Base-by-base conservation (phyloP, 2,888 invertebrate species). In the Matsumyia berberina region DNA sequence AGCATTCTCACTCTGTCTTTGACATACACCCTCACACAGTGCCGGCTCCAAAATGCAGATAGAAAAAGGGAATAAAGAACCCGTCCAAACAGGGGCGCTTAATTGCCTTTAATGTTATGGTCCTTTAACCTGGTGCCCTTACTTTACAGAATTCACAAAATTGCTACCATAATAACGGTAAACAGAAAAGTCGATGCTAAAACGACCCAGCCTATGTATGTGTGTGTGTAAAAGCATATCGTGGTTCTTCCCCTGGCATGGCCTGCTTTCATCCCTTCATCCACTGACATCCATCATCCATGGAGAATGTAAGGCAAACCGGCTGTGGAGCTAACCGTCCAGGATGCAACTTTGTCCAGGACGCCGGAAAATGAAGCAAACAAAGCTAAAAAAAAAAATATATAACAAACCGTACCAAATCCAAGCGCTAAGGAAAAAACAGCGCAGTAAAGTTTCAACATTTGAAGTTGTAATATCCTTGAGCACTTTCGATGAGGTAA, bases 341-440 rank as follows among this genome's bases (percentile, higher is more conserved):
- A 64, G 67, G 58, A 67, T 76, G 76, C 76, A 76, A 76, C 67
- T 76, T 76, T 76, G 66, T 67, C 67, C 76, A 58, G 49, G 67
- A 76, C 11, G 76, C 55, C 33, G 37, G 66, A 46, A 74, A 74
- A 73, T 73, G 12, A 17, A 51, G 31, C 19, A 6, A 19, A 17
- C 11, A 5, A 49, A 39, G 19, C 15, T n/a, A 49, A 29, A 15
- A 24, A 44, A 44, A 7, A 7, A 3, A 55, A n/a, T n/a, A n/a
- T n/a, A n/a, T n/a, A n/a, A n/a, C n/a, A 15, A 46, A 29, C 24
- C 24, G 24, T 37, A 37, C n/a, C 35, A 64, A 37, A 51, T 31
- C 64, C 31, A 24, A 37, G 19, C 1, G 24, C 24, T 44, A 62
- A 46, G 37, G 29, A 74, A 66, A 74, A 74, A 74, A 57, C 35